These are phyloP conservation scores for Ganaspis sp. DNA, from an alignment of 1,140 invertebrate genomes.

Conservation along the genomic window DNA sequence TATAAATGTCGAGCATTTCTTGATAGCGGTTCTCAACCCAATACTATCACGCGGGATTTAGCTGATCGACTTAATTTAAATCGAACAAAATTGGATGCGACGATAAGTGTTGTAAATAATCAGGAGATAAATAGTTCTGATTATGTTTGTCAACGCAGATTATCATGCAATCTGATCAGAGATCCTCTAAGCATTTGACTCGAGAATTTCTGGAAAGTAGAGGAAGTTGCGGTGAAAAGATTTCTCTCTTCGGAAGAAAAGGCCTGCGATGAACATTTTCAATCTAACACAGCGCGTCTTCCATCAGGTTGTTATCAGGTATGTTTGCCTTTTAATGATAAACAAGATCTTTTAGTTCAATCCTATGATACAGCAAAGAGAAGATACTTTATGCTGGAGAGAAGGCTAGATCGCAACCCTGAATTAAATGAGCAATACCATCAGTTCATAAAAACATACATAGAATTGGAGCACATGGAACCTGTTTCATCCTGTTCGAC, in stretches of 20 bases:
- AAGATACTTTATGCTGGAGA: neutral
- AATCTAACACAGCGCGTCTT: neutral
- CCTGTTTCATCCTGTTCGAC: neutral
- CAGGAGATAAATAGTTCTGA: slow-evolving; percentile 1
- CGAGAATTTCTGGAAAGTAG: neutral
- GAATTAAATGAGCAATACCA: neutral
- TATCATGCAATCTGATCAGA: slow-evolving; percentile 27
- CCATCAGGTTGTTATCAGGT: slow-evolving; percentile 31
- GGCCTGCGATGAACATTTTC: neutral
- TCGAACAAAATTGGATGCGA: slow-evolving; percentile 5
- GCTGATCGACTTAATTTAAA: slow-evolving; percentile 31
- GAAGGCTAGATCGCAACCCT: neutral
- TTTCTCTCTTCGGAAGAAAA: neutral
- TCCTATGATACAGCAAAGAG: neutral
- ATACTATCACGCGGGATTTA: slow-evolving; percentile 35
- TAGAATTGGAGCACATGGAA: neutral
- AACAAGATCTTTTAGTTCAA: neutral
- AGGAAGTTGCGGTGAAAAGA: neutral
- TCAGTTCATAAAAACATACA: neutral
- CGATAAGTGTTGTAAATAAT: slow-evolving; percentile 29
- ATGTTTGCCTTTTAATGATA: neutral
- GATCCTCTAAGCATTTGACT: neutral
- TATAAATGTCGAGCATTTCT: slow-evolving; percentile 37
- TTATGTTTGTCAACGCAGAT: neutral
- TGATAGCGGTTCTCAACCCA: slow-evolving; percentile 32